These are phyloP conservation scores for Cyphomyrmex costatus DNA, from an alignment of 1,140 invertebrate species.

Conservation along the genomic window DNA sequence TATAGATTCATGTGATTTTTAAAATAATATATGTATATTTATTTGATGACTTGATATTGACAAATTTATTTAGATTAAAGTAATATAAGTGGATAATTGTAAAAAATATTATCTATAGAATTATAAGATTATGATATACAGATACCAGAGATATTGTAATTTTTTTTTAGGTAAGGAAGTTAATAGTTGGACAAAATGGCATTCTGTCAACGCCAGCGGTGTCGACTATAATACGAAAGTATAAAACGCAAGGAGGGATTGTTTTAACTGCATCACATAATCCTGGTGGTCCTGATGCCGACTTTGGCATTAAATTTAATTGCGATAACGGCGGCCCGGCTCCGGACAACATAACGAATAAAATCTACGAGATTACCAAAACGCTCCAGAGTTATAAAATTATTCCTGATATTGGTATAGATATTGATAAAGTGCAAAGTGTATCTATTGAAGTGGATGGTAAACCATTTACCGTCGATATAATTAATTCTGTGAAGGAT, in stretches of 20 bases:
- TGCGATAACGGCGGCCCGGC: constrained; percentile 98
- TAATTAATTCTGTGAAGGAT: constrained; percentile 97
- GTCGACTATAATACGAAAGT: constrained; percentile 96
- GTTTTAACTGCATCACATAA: constrained; percentile 99
- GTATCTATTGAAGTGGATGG: constrained; percentile 89
- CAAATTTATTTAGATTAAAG: neutral
- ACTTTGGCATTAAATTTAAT: constrained; percentile 99
- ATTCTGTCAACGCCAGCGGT: constrained; percentile 99
- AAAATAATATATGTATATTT: neutral
- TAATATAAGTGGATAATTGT: neutral
- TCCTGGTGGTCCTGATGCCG: constrained; percentile 98
- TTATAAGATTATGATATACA: neutral
- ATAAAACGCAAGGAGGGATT: constrained; percentile 96
- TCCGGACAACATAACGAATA: constrained; percentile 95
- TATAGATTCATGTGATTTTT: neutral
- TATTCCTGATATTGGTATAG: constrained; percentile 91
- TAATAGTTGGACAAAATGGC: constrained; percentile 97
- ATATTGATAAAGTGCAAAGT: constrained; percentile 90
- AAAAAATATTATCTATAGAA: neutral
- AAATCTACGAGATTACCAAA: constrained; percentile 95
- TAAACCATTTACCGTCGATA: constrained; percentile 93
- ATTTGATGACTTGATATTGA: neutral
- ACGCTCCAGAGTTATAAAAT: constrained; percentile 94
- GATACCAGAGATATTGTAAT: neutral
- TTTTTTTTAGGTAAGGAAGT: constrained; percentile 90